A percentile compares a stretch with the other conserved stretches of the same genome.
phyloP scores from a whole-genome alignment of 1,140 invertebrate genomes.

The Plodia interpunctella region DNA sequence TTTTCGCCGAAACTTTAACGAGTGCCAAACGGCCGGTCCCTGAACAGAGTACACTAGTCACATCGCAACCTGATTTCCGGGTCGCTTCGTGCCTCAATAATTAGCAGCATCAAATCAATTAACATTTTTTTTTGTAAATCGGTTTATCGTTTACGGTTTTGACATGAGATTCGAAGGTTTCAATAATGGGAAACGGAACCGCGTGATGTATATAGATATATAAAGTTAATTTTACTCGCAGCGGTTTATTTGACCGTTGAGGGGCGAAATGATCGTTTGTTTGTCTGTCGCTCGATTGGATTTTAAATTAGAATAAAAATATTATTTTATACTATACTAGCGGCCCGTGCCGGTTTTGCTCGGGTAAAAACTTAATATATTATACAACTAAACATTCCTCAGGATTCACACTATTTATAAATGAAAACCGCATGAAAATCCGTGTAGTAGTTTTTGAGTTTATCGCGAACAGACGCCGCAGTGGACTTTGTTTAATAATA shows the following conservation, averaged over 20 bases:
- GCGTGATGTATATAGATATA: conserved; percentile 12
- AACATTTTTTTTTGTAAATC: conserved; percentile 25
- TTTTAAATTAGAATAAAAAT: too few relatives aligned
- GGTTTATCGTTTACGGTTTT: conserved; percentile 23
- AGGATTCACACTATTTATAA: too few relatives aligned
- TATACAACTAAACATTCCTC: too few relatives aligned
- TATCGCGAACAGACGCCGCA: too few relatives aligned
- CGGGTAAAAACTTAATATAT: too few relatives aligned
- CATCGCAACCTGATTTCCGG: conserved; percentile 9
- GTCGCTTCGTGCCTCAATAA: conserved; percentile 10
- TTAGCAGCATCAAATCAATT: conserved; percentile 25
- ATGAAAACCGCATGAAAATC: too few relatives aligned
- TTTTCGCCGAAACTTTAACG: too few relatives aligned
- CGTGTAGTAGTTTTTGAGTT: too few relatives aligned
- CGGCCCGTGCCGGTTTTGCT: too few relatives aligned
- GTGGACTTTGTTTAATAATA: too few relatives aligned
- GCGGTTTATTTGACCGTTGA: neutral
- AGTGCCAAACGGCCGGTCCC: neutral
- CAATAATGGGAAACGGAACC: conserved; percentile 22
- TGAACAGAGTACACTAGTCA: neutral
- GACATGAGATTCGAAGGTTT: conserved; percentile 27
- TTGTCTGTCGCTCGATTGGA: neutral
- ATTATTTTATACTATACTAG: too few relatives aligned
- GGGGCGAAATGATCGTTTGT: neutral
- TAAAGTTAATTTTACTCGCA: neutral